Evolutionary conservation across 2,797 vertebrate genomes (phyloP).

Genomic region (Periophthalmus magnuspinnatus): DNA sequence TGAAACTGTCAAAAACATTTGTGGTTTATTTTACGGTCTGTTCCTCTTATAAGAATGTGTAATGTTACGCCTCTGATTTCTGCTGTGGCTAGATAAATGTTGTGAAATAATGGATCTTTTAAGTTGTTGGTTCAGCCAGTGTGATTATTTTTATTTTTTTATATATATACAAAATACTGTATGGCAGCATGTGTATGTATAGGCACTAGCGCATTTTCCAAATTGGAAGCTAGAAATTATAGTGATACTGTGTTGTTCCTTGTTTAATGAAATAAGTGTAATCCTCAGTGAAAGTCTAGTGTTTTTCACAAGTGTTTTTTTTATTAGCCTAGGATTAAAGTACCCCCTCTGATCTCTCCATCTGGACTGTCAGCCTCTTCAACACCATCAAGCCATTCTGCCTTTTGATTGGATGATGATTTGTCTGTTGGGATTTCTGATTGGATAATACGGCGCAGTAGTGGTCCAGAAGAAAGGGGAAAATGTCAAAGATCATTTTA

Average conservation of each 20-base stretch:
- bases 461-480: constrained; percentile 1
- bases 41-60: too few species aligned
- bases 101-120: too few species aligned
- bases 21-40: too few species aligned
- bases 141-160: too few species aligned
- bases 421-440: background rate
- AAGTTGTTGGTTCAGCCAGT: too few species aligned
- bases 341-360: constrained; percentile 38
- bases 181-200: too few species aligned
- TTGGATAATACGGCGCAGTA: constrained; percentile 3
- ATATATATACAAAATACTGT: too few species aligned
- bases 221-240: too few species aligned
- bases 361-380: constrained; percentile 37
- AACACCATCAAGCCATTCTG: background rate
- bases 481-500: constrained; percentile 29
- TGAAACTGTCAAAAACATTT: too few species aligned
- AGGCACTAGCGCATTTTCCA: too few species aligned
- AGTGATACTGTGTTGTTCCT: background rate
- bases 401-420: background rate
- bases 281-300: background rate
- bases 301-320: constrained; percentile 18
- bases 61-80: too few species aligned
- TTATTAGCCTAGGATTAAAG: constrained; percentile 51
- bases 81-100: too few species aligned
- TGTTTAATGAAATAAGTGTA: background rate